phyloP scores from a whole-genome alignment of 2,113 vertebrate genomes.

The Vimba vimba region DNA sequence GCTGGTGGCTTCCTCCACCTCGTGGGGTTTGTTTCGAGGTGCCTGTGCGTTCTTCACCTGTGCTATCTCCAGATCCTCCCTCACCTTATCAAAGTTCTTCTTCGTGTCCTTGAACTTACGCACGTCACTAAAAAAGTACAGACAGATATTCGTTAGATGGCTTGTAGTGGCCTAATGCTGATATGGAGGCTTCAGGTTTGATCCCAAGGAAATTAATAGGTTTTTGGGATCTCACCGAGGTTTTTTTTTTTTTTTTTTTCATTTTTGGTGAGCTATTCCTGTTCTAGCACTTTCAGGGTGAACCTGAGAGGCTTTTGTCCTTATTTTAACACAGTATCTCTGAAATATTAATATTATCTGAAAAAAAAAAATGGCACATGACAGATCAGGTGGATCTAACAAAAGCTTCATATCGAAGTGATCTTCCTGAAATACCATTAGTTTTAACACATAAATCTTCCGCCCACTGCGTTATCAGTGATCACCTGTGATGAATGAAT shows the following conservation, averaged over 20 bases:
- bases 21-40: slow-evolving; percentile 91
- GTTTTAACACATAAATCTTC: not conserved
- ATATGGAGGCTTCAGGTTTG: not conserved
- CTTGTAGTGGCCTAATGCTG: not conserved
- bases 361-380: not conserved
- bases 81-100: slow-evolving; percentile 94
- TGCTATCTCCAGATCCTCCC: slow-evolving; percentile 93
- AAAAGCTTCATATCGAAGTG: not conserved
- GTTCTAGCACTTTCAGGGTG: not conserved
- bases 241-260: not conserved
- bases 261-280: not conserved
- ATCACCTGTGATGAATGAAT: slow-evolving; percentile 21
- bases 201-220: not conserved
- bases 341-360: slow-evolving; percentile 5
- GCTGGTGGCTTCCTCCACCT: slow-evolving; percentile 91
- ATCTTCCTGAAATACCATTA: slow-evolving; percentile 23
- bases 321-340: not conserved
- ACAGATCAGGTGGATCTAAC: not conserved
- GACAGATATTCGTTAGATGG: not conserved
- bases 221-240: not conserved
- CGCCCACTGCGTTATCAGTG: not conserved
- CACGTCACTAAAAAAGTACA: slow-evolving; percentile 82
- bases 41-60: slow-evolving; percentile 97
- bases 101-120: slow-evolving; percentile 98
- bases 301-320: not conserved